Conservation (phyloP, 2,113 vertebrate species). For the Ondatra zibethicus region DNA sequence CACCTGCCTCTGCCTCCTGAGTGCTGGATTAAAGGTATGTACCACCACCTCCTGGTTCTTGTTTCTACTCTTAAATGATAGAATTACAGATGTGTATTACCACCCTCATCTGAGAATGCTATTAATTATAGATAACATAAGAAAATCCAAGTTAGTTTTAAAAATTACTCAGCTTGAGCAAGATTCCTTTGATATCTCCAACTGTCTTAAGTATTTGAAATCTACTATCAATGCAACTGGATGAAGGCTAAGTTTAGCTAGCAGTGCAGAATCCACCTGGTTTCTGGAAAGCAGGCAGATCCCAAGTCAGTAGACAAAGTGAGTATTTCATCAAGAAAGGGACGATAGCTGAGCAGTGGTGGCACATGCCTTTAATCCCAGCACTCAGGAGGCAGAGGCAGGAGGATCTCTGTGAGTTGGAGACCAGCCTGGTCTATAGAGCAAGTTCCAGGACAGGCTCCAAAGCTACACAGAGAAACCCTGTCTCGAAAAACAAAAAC, state of each 20-base stretch:
- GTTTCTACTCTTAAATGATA: not conserved
- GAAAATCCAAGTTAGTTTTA: conserved; percentile 42
- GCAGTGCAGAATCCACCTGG: accelerated
- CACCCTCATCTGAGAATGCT: not conserved
- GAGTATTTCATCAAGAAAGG: not conserved
- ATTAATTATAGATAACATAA: conserved; percentile 22
- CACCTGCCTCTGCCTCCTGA: no score
- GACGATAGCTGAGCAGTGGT: not conserved
- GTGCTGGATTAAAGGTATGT: no score
- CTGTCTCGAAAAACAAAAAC: no score
- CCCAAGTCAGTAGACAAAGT: not conserved
- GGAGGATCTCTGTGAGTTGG: no score
- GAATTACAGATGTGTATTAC: not conserved
- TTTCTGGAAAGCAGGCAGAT: not conserved
- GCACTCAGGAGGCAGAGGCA: no score
- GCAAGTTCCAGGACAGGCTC: no score
- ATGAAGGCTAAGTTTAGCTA: not conserved
- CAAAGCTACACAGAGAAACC: no score
- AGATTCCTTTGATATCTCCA: not conserved
- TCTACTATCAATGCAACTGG: not conserved
- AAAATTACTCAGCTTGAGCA: not conserved
- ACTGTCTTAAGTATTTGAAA: not conserved
- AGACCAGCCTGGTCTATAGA: no score
- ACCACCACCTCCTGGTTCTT: no score
- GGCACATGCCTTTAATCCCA: no score